Evolutionary conservation across 2,888 invertebrate species (phyloP), one percentile per base, ranked within the genome.

Genomic region (Malachius bipustulatus): DNA sequence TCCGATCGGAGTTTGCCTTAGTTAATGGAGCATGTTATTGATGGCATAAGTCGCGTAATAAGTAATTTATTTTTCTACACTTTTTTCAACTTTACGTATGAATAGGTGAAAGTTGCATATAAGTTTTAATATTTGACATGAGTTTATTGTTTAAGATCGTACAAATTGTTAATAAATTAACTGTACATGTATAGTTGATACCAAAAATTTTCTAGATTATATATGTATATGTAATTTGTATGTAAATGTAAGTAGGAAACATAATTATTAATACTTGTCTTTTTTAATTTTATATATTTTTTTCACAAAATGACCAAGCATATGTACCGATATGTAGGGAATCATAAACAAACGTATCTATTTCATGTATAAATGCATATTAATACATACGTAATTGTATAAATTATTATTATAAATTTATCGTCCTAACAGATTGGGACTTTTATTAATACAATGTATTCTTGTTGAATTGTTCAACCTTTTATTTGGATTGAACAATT

Each of bases 361-460:
- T 35, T 50, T 45, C 49, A 47, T 50, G 49, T 52, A 49, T 48
- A 51, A 46, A 50, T 47, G 44, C 42, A 49, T 47, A 50, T 51
- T 52, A 49, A 52, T 51, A 52, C 47, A 47, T 52, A 52, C 47
- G 47, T 52, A 51, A 48, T 44, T 47, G 50, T 52, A 47, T 37
- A n/a, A n/a, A n/a, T n/a, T n/a, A n/a, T n/a, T n/a, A 45, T 35
- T 38, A 46, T 37, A 42, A 42, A 38, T 40, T 39, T 39, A 46
- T 14, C 26, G 39, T 37, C 38, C 33, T 43, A 38, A 40, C 32
- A 41, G 40, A 39, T 40, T 38, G 41, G 45, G 40, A 40, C 44
- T 38, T 41, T 44, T 19, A 19, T 19, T 45, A 39, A 47, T 43
- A 44, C 48, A 47, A 47, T 52, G 51, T 52, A 51, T 49, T 48